Base-by-base conservation (phyloP, 2,797 vertebrate genomes). In the Sebastes trivittatus region DNA sequence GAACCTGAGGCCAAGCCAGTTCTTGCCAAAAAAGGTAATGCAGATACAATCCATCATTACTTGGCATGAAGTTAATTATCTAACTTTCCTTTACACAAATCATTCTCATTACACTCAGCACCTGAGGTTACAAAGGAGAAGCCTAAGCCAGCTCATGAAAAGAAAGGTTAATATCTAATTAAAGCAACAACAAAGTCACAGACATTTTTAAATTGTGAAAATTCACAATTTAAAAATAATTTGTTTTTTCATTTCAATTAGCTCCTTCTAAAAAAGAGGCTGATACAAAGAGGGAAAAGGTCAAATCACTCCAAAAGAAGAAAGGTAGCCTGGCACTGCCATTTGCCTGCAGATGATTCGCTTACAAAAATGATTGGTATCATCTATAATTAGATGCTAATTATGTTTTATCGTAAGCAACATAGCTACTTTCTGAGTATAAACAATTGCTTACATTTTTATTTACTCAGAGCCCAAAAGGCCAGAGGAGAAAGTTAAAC, bases 321-420 rank as follows among this genome's bases (percentile, higher is more conserved):
- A 94, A 90, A 93, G 92, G 93, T 94, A 90, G 54, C 16, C n/a
- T n/a, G 49, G 7, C 54, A 52, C 25, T 79, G 49, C 11, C 67
- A 22, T 30, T 54, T 59, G 75, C 36, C 29, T 81, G 72, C 58
- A 68, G 46, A 79, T 1, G 11, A 8, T 63, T 42, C 52, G 16
- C 55, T 76, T 46, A 46, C 6, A 65, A 8, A 63, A 27, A 25
- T 32, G 11, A n/a, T 7, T 46, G 6, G 11, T 14, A 49, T 56
- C 55, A 68, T 32, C 10, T 32, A 65, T 29, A 68, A 23, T 56
- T 2, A 36, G 32, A 27, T 23, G 4, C 11, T 32, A 61, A 61
- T 46, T 5, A 20, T 25, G 54, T 20, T 27, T 46, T n/a, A 72
- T 20, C 22, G 20, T 30, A 22, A 22, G 6, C n/a, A 70, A 52